These are phyloP conservation scores for Siphamia tubifer DNA, from an alignment of 2,113 vertebrate species.

Conservation along the genomic window DNA sequence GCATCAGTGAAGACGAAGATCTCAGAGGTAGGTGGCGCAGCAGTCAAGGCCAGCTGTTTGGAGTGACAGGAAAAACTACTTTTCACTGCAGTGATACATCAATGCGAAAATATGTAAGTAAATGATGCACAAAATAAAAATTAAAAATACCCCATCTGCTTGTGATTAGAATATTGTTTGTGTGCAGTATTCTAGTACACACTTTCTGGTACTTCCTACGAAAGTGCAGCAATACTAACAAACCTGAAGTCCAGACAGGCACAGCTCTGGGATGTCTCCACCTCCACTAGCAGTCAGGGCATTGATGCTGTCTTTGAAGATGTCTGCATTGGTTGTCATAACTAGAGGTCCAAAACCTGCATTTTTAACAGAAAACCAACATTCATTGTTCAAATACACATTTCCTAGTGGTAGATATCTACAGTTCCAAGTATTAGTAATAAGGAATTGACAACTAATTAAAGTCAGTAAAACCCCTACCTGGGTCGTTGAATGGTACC, in stretches of 20 bases:
- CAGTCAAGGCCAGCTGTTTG: slow-evolving; percentile 69
- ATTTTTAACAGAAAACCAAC: background rate
- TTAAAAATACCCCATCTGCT: too few relatives aligned
- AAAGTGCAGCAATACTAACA: too few relatives aligned
- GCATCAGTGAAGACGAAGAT: slow-evolving; percentile 79
- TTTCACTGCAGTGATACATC: background rate
- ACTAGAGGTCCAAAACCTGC: slow-evolving; percentile 68
- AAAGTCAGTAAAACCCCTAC: slow-evolving; percentile 3
- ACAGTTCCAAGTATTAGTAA: too few relatives aligned
- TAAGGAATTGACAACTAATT: background rate
- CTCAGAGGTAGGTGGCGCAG: slow-evolving; percentile 65
- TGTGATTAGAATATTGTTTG: too few relatives aligned
- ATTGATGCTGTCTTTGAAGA: slow-evolving; percentile 63
- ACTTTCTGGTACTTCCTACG: too few relatives aligned
- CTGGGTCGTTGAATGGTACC: slow-evolving; percentile 76
- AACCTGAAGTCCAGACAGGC: slow-evolving; percentile 72
- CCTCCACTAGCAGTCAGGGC: slow-evolving; percentile 47
- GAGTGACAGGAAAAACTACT: background rate
- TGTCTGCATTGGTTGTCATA: slow-evolving; percentile 57
- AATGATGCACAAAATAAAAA: too few relatives aligned
- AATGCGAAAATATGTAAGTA: too few relatives aligned
- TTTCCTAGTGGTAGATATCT: too few relatives aligned
- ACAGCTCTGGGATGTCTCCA: slow-evolving; percentile 67
- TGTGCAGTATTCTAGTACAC: too few relatives aligned
- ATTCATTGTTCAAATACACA: too few relatives aligned